Conservation (phyloP, 1,140 invertebrate species). For the Drosophila truncata region DNA sequence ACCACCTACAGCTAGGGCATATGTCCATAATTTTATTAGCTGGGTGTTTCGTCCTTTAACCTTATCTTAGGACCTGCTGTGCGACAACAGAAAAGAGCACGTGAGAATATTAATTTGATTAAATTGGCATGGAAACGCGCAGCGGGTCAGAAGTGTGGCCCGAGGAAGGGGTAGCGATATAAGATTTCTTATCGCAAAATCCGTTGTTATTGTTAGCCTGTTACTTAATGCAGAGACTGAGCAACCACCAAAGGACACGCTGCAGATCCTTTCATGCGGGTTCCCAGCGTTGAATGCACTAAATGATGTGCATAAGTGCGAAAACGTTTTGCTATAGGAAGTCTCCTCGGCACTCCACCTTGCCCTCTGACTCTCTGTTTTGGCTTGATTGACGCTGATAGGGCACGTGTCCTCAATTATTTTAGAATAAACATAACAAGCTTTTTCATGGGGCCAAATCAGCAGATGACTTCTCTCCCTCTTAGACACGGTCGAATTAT, state of each 20-base stretch:
- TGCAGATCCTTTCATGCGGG: conserved; percentile 55
- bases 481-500: conserved; percentile 42
- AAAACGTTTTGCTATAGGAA: conserved; percentile 58
- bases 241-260: conserved; percentile 31
- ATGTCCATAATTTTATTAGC: conserved; percentile 43
- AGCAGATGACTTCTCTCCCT: conserved; percentile 59
- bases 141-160: conserved; percentile 46
- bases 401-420: conserved; percentile 82
- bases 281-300: conserved; percentile 58
- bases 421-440: conserved; percentile 78
- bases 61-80: conserved; percentile 44
- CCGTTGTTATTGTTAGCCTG: conserved; percentile 43
- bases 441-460: conserved; percentile 46
- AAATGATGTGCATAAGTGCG: conserved; percentile 78
- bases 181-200: conserved; percentile 60
- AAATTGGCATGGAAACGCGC: conserved; percentile 79
- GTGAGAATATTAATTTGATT: conserved; percentile 84
- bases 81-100: conserved; percentile 58
- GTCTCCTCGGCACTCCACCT: background rate
- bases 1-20: conserved; percentile 33
- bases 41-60: conserved; percentile 1
- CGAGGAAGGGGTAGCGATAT: conserved; percentile 22
- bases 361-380: conserved; percentile 41
- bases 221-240: conserved; percentile 55
- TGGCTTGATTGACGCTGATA: conserved; percentile 82